Evolutionary conservation across 2,797 vertebrate species (phyloP).

Genomic region (Delichon dasypus): DNA sequence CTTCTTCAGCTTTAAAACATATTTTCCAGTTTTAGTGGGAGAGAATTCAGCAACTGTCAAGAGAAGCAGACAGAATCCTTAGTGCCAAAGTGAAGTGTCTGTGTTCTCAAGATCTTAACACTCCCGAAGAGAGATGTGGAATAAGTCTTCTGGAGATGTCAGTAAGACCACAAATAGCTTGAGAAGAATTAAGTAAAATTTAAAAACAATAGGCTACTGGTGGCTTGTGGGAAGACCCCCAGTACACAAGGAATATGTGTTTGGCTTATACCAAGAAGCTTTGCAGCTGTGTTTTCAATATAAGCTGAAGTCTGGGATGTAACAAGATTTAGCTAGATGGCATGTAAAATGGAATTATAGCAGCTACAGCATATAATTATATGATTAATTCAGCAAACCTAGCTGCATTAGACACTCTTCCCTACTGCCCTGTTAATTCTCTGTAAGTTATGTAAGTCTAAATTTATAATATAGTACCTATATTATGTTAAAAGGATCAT

Average conservation of each 20-base stretch:
- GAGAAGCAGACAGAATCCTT: not conserved
- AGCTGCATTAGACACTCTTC: not conserved
- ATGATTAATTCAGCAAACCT: not conserved
- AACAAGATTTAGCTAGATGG: not conserved
- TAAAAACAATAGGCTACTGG: constrained; percentile 48
- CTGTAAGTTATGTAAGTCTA: not conserved
- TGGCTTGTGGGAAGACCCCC: constrained; percentile 45
- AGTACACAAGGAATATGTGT: constrained; percentile 26
- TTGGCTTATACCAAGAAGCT: constrained; percentile 15
- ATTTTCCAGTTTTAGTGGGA: constrained; percentile 29
- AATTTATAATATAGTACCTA: not conserved
- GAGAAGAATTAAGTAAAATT: constrained; percentile 54
- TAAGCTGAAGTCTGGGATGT: constrained; percentile 1
- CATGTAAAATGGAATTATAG: not conserved
- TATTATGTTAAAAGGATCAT: not conserved
- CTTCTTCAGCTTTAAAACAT: not conserved
- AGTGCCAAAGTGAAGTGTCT: constrained; percentile 9
- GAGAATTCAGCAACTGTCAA: not conserved
- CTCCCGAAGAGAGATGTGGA: constrained; percentile 7
- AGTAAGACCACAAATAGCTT: constrained; percentile 54
- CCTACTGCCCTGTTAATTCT: not conserved
- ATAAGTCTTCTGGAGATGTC: constrained; percentile 46
- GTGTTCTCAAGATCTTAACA: constrained; percentile 47
- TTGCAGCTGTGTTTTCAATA: constrained; percentile 53
- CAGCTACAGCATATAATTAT: not conserved